Base-by-base conservation (phyloP, 2,888 invertebrate genomes). In the Liodrosophila aerea region DNA sequence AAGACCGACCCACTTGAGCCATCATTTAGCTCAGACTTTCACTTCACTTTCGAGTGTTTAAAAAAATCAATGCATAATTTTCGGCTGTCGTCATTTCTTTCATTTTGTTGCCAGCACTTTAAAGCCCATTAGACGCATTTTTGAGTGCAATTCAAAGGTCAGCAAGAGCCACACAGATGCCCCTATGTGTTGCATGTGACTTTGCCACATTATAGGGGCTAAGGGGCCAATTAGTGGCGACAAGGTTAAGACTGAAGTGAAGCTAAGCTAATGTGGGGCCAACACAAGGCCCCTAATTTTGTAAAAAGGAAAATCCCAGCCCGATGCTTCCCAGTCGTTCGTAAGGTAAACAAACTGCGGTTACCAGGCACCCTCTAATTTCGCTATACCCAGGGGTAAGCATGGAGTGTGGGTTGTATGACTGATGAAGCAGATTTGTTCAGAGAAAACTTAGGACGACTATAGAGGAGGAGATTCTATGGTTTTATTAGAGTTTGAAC, bases 181-280 rank as follows among this genome's bases (percentile, higher is more conserved):
- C 60, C 50, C 47, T 75, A 77, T 85, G 72, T 85, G 76, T 78
- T 83, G 78, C 86, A 76, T 83, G 81, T 59, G 68, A 83, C 68
- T 83, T 67, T 78, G 73, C 47, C 68, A 70, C 37, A 61, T 74
- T 57, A 22, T 5, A 50, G 37, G 37, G 47, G 52, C 81, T 56
- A 52, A 60, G 64, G 64, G 54, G 60, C 71, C 76, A 78, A 78
- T 78, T 85, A 78, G 61, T 64, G 69, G 86, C 86, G 81, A 76
- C 78, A 78, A 78, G 78, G 78, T 84, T 85, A 78, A 76, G 84
- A 64, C 64, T 62, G 7, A 16, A 41, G 61, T 68, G 7, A 12
- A 39, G 63, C 64, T 61, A 65, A 77, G 58, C 73, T 64, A 73
- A 82, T 74, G 57, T 41, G 49, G 61, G 61, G 22, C 49, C 41